A percentile compares a stretch with the other conserved stretches of the same genome.
Conservation (phyloP, 2,888 invertebrate genomes). For the Asteroscopus sphinx region DNA sequence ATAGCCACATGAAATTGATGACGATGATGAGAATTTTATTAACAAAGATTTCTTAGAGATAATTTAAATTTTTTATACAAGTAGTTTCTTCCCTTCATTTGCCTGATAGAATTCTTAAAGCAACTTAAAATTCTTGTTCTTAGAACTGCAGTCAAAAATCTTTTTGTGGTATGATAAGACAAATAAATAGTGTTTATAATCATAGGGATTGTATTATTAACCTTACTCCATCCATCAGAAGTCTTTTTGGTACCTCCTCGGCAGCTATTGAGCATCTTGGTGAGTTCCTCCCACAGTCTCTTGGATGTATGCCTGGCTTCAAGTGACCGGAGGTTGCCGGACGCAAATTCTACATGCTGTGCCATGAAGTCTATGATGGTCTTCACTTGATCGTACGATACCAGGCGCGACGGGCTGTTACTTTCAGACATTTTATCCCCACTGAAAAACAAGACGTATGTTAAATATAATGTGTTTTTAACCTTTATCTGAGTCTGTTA, state of each 20-base stretch:
- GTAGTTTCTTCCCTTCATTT: too few relatives aligned
- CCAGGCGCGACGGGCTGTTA: slow-evolving; percentile 60
- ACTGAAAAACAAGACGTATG: slow-evolving; percentile 3
- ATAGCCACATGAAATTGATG: too few relatives aligned
- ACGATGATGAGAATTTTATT: too few relatives aligned
- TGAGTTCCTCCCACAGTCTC: slow-evolving; percentile 73
- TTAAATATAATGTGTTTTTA: too few relatives aligned
- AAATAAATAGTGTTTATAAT: too few relatives aligned
- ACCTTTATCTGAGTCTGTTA: too few relatives aligned
- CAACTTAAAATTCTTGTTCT: too few relatives aligned
- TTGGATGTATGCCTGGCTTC: slow-evolving; percentile 76
- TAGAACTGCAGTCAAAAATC: too few relatives aligned
- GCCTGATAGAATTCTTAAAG: too few relatives aligned
- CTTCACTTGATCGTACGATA: slow-evolving; percentile 76
- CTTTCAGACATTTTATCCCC: slow-evolving; percentile 56
- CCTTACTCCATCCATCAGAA: slow-evolving; percentile 80
- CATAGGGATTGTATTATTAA: slow-evolving; percentile 44
- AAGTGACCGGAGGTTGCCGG: slow-evolving; percentile 69
- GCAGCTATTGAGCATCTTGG: slow-evolving; percentile 68
- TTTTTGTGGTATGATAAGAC: too few relatives aligned
- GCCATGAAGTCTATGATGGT: slow-evolving; percentile 78
- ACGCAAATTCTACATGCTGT: slow-evolving; percentile 76
- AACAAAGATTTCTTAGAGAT: too few relatives aligned
- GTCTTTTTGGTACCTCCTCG: slow-evolving; percentile 71
- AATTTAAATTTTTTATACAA: too few relatives aligned